Evolutionary conservation across 2,888 invertebrate species (phyloP), one percentile per base, ranked within the genome.

Genomic region (Orchestes rusci): DNA sequence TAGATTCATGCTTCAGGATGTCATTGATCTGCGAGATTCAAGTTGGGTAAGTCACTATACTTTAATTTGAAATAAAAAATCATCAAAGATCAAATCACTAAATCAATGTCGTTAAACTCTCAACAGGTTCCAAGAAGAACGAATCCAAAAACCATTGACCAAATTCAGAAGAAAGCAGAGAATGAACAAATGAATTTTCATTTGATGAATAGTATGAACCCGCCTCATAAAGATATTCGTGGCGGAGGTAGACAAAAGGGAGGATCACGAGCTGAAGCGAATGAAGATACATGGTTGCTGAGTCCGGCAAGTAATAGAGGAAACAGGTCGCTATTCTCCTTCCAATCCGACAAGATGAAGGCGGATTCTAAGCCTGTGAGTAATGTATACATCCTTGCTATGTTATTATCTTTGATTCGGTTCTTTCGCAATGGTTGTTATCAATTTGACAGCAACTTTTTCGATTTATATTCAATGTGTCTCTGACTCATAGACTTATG

Each of bases 91-190:
- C n/a, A n/a, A n/a, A n/a, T n/a, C n/a, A n/a, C n/a, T n/a, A n/a
- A n/a, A n/a, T n/a, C n/a, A n/a, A n/a, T n/a, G n/a, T n/a, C n/a
- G n/a, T n/a, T n/a, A n/a, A n/a, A n/a, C n/a, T n/a, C n/a, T n/a
- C n/a, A n/a, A n/a, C 16, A 38, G 48, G 34, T 45, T 2, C 84
- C 88, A 2, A 77, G 92, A 45, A 77, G 90, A 52, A 80, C 82
- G 29, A 86, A 84, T 61, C 95, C 95, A 2, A 95, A 92, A 66
- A 94, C 89, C 54, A 91, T 96, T 73, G 92, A 91, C 59, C 88
- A 95, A 70, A 92, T 96, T 48, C 87, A 90, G 60, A 82, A 84
- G 58, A 93, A 94, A 66, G 85, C 87, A 8, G 86, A 89, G 57
- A 80, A 79, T 41, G 91, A 93, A 56, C 82, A 87, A 59, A 70